Base-by-base conservation (phyloP, 2,797 vertebrate species). In the Megaceryle alcyon region DNA sequence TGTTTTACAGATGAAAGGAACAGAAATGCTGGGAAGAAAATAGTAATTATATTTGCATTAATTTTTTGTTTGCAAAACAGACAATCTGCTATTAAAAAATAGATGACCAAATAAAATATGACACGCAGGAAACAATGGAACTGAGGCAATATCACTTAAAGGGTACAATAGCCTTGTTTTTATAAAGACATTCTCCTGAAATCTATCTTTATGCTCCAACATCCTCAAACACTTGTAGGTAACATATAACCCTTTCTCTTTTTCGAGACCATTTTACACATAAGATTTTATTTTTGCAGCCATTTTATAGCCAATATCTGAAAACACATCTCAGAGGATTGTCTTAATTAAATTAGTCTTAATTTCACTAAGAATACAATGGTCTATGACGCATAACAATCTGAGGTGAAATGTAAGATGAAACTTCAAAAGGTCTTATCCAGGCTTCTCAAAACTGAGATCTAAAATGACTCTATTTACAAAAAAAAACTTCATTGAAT, bases 31-130 rank as follows among this genome's bases (percentile, higher is more conserved):
- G 14, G 2, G 3, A 79, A 75, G 6, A 68, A 76, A 19, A 3
- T 20, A 44, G 14, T 29, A 0, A 3, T n/a, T 43, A 25, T 22
- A 28, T 80, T 53, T 69, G 7, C 1, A 0, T 41, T 37, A 3
- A 12, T 18, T 39, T 31, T 35, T 22, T 6, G 0, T 35, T 22
- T 5, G 0, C 10, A 63, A 79, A 75, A 63, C 11, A 49, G 10
- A 17, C 2, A 37, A 57, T 49, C 18, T 53, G 1, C 7, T 71
- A 44, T 76, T 82, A 64, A 88, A 57, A 9, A 43, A 17, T 2
- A 65, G n/a, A 35, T 59, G 21, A 60, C 18, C 4, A 39, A 39
- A 59, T 12, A 37, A 61, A 61, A 78, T 3, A 57, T 28, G 8
- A 12, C 9, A 37, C 2, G 35, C 1, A 16, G 13, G 66, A 80